phyloP scores from a whole-genome alignment of 53 echinoderm and acorn worm species.

The Mesocentrotus franciscanus region DNA sequence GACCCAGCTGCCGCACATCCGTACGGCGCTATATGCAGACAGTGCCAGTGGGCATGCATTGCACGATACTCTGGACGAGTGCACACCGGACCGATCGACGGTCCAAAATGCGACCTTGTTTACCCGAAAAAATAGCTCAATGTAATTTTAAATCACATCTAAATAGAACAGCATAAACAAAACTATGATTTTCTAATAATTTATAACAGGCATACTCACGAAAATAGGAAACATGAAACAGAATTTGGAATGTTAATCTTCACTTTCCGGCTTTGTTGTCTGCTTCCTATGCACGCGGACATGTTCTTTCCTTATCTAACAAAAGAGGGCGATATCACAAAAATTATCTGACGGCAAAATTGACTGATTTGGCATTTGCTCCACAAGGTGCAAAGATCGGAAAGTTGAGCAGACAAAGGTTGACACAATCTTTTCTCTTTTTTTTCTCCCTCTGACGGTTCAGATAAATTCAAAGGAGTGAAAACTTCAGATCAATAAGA shows the following conservation, averaged over 20 bases:
- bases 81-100: background rate
- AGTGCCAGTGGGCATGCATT: no score
- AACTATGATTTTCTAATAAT: background rate
- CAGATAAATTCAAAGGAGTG: no score
- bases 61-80: background rate
- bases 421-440: no score
- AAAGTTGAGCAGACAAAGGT: no score
- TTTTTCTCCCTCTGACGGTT: no score
- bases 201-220: background rate
- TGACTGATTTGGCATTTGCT: background rate
- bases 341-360: background rate
- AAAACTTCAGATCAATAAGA: no score
- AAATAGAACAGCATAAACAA: background rate
- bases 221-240: constrained; percentile 43
- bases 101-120: background rate
- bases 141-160: background rate
- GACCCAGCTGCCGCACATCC: no score
- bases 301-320: background rate
- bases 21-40: no score
- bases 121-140: background rate
- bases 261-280: constrained; percentile 59
- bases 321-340: constrained; percentile 12
- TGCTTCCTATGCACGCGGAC: constrained; percentile 57
- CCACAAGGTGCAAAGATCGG: no score
- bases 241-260: background rate